A percentile compares a stretch with the other conserved stretches of the same genome.
Evolutionary conservation across 1,140 invertebrate genomes (phyloP).

Genomic region (Melipona quadrifasciata): DNA sequence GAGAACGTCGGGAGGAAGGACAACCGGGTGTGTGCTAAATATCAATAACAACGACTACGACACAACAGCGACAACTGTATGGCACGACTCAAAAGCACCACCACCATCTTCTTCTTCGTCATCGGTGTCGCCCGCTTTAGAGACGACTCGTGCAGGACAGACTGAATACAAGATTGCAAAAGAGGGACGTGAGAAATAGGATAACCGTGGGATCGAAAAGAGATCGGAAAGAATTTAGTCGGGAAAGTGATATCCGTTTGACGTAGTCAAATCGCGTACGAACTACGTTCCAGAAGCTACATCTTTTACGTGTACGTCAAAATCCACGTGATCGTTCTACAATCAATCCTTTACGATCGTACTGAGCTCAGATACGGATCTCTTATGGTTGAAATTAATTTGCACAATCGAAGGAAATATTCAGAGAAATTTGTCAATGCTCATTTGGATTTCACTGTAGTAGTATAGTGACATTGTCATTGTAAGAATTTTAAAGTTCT

Average conservation of each 20-base stretch:
- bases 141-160: conserved; percentile 43
- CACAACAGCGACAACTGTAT: conserved; percentile 52
- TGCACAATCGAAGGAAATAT: neutral
- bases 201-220: neutral
- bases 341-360: neutral
- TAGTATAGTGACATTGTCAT: too few species aligned
- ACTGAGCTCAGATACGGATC: neutral
- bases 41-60: conserved; percentile 58
- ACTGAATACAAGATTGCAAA: neutral
- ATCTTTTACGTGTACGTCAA: neutral
- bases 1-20: conserved; percentile 10
- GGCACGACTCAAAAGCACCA: conserved; percentile 42
- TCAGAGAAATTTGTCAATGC: neutral
- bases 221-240: neutral
- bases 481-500: too few species aligned
- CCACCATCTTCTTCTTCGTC: conserved; percentile 47
- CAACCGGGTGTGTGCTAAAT: conserved; percentile 12
- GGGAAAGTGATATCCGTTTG: neutral
- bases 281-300: neutral
- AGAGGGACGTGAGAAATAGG: neutral
- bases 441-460: too few species aligned
- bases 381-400: neutral
- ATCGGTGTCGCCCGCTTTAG: conserved; percentile 50
- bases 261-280: neutral
- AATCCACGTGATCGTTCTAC: neutral